A percentile compares a stretch with the other conserved stretches of the same genome.
phyloP scores from a whole-genome alignment of 2,113 vertebrate species.

The Phasianus colchicus region DNA sequence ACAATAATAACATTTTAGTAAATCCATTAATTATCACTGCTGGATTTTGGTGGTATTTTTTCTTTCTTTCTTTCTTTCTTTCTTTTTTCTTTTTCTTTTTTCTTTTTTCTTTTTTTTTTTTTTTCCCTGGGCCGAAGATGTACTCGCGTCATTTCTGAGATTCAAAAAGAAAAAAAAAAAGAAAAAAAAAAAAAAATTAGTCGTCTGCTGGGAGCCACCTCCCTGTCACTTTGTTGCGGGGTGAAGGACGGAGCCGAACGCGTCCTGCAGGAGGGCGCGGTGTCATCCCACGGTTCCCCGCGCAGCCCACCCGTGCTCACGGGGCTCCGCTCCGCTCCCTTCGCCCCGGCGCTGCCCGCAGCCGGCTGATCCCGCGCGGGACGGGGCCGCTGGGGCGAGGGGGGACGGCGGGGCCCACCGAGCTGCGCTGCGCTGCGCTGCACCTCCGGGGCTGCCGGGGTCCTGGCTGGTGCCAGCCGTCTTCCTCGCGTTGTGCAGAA shows the following conservation, averaged over 20 bases:
- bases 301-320: background rate
- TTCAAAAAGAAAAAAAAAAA: background rate
- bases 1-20: background rate
- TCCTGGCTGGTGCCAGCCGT: background rate
- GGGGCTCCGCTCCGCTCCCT: background rate
- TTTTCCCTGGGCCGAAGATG: background rate
- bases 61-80: background rate
- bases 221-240: background rate
- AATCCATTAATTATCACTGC: background rate
- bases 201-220: background rate
- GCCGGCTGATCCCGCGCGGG: too few relatives aligned
- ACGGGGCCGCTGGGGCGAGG: background rate
- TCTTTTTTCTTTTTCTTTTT: background rate
- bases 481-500: background rate
- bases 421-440: background rate
- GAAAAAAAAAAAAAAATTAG: background rate
- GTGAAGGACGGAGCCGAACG: background rate
- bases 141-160: background rate
- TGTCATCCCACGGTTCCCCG: fast-evolving
- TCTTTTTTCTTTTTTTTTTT: background rate
- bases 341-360: background rate
- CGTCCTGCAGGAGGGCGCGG: background rate
- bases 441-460: background rate
- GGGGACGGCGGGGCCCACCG: too few relatives aligned
- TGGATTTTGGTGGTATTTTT: background rate